These are phyloP conservation scores for Natator depressus DNA, from an alignment of 2,113 vertebrate species.

Conservation along the genomic window DNA sequence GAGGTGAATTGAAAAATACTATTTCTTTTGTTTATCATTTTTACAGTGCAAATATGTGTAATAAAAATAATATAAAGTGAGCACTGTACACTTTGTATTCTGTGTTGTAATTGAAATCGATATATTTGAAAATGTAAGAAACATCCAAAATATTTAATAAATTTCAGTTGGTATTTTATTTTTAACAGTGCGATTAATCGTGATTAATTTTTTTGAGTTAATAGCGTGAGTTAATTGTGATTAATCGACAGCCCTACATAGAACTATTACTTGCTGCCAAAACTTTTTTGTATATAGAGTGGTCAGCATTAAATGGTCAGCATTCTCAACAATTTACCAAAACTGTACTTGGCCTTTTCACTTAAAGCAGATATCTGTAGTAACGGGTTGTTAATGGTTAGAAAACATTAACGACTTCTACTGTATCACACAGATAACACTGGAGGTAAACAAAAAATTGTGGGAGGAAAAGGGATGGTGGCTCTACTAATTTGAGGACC, in stretches of 20 bases:
- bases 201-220: too few relatives aligned
- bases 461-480: background rate
- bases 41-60: too few relatives aligned
- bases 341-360: background rate
- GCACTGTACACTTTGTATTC: too few relatives aligned
- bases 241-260: background rate
- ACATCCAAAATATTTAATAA: too few relatives aligned
- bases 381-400: background rate
- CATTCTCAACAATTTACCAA: background rate
- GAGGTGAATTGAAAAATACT: too few relatives aligned
- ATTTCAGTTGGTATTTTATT: too few relatives aligned
- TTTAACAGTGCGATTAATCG: too few relatives aligned
- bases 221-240: too few relatives aligned
- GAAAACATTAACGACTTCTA: slow-evolving; percentile 7
- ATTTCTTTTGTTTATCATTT: too few relatives aligned
- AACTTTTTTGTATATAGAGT: background rate
- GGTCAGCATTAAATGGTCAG: background rate
- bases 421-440: background rate
- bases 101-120: too few relatives aligned
- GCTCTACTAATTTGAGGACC: background rate
- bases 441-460: accelerated
- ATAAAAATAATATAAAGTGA: too few relatives aligned
- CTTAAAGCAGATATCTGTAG: slow-evolving; percentile 39
- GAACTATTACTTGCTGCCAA: background rate
- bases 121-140: too few relatives aligned